Conservation (phyloP, 2,797 vertebrate genomes). For the Sciurus carolinensis region DNA sequence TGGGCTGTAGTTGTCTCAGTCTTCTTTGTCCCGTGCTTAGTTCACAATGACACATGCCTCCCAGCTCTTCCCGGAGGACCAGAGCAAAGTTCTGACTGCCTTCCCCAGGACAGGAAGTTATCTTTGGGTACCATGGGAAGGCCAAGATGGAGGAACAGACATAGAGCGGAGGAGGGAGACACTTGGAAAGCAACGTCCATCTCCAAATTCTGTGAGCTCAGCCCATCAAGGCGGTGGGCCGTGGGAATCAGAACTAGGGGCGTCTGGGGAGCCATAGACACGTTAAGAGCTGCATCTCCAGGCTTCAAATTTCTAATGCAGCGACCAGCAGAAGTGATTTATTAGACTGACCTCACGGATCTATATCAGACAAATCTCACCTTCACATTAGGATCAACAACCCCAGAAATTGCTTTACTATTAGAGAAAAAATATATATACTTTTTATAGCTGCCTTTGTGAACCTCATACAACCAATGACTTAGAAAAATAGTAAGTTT, state of each 20-base stretch:
- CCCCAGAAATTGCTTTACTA: constrained; percentile 63
- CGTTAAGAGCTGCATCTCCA: background rate
- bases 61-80: background rate
- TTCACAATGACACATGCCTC: background rate
- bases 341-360: constrained; percentile 64
- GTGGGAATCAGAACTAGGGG: background rate
- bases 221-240: background rate
- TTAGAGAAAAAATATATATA: background rate
- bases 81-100: background rate
- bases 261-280: constrained; percentile 40
- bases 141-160: background rate
- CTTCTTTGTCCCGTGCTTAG: background rate
- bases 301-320: constrained; percentile 71
- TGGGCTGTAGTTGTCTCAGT: background rate
- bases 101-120: background rate
- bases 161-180: background rate
- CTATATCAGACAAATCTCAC: constrained; percentile 77
- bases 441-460: constrained; percentile 57
- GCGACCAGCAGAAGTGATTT: constrained; percentile 66
- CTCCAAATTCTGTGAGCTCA: constrained; percentile 24
- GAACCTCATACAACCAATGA: constrained; percentile 9
- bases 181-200: background rate
- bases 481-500: constrained; percentile 40
- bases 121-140: background rate
- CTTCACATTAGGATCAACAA: constrained; percentile 72